Evolutionary conservation across 2,888 invertebrate species (phyloP).

Genomic region (Erebia ligea): DNA sequence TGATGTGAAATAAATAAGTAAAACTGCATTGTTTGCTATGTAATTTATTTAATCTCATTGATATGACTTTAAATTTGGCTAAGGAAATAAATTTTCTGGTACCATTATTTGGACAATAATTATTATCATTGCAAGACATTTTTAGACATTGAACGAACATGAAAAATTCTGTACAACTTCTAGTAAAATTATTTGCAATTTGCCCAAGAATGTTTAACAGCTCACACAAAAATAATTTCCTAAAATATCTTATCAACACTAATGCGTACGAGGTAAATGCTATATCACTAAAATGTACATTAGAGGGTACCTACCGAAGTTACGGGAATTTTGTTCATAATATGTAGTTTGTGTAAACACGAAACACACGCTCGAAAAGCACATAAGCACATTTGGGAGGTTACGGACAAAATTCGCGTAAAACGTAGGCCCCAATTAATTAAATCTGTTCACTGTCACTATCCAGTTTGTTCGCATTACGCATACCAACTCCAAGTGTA

Average conservation of each 20-base stretch:
- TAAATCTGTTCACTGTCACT: not conserved
- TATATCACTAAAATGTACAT: slow-evolving; percentile 6
- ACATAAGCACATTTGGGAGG: not conserved
- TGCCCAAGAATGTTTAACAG: slow-evolving; percentile 36
- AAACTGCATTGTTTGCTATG: slow-evolving; percentile 59
- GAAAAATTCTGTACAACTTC: slow-evolving; percentile 2
- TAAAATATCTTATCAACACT: slow-evolving; percentile 32
- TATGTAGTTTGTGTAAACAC: not conserved
- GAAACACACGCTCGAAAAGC: not conserved
- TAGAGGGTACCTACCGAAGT: not conserved
- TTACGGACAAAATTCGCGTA: not conserved
- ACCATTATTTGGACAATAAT: slow-evolving; percentile 55
- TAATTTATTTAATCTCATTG: slow-evolving; percentile 81
- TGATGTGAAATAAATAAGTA: slow-evolving; percentile 39
- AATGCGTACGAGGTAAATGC: slow-evolving; percentile 30
- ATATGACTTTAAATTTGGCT: slow-evolving; percentile 82
- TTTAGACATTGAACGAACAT: not conserved
- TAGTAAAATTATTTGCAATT: slow-evolving; percentile 15
- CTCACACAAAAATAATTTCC: slow-evolving; percentile 29
- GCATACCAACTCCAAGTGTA: not conserved
- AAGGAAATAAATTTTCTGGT: slow-evolving; percentile 68
- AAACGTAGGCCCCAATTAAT: not conserved
- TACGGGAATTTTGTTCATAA: not conserved
- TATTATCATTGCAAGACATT: slow-evolving; percentile 42
- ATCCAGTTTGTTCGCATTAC: not conserved